Conservation (phyloP, 2,888 invertebrate genomes). For the Zeuzera pyrina region DNA sequence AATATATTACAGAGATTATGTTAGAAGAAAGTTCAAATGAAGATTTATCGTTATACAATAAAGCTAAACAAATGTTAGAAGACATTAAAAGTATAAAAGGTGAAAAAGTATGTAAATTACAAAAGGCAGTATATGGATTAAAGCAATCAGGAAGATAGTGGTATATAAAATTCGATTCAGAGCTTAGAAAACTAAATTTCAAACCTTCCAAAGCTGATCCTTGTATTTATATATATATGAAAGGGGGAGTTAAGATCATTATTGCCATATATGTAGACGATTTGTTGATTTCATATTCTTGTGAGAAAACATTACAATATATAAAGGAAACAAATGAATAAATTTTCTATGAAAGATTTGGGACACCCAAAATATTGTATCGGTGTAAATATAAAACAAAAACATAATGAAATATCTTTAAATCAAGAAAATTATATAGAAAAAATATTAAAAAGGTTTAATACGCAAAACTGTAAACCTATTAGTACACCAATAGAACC, state of each 20-base stretch:
- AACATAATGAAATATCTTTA: neutral
- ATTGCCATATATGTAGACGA: no score
- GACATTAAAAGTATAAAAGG: neutral
- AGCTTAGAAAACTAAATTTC: constrained; percentile 2
- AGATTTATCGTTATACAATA: neutral
- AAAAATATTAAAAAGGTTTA: constrained; percentile 3
- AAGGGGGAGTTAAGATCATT: neutral
- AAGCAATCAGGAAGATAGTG: constrained; percentile 4
- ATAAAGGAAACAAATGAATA: neutral
- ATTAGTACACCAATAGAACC: constrained; percentile 4
- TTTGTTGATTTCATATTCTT: no score
- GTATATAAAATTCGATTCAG: constrained; percentile 2
- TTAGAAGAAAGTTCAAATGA: constrained; percentile 6
- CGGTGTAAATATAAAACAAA: neutral
- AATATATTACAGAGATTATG: constrained; percentile 5
- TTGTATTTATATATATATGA: constrained; percentile 1
- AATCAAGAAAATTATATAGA: constrained; percentile 3
- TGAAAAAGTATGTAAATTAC: constrained; percentile 2
- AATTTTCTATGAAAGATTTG: constrained; percentile 1
- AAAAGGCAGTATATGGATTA: constrained; percentile 3
- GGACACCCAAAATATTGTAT: neutral
- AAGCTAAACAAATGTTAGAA: constrained; percentile 9
- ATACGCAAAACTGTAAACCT: constrained; percentile 5
- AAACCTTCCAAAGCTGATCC: neutral
- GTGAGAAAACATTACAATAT: no score